Conservation (phyloP, 64 coral and sea anemone genomes). For the Platygyra sinensis region DNA sequence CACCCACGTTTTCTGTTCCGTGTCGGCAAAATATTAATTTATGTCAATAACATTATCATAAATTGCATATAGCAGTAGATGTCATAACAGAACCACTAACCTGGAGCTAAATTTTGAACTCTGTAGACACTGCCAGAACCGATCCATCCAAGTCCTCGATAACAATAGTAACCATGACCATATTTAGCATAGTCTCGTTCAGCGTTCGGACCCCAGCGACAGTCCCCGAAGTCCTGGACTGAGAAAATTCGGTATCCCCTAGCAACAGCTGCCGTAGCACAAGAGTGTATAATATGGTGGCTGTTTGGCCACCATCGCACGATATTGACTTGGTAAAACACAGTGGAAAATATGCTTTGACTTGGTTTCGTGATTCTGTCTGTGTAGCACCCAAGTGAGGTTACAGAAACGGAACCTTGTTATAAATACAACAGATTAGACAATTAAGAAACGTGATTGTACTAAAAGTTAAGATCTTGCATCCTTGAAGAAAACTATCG, state of each 20-base stretch:
- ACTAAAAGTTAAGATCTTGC: neutral
- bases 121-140: conserved; percentile 33
- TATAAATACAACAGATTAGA: neutral
- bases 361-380: neutral
- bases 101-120: neutral
- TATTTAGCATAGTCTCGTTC: conserved; percentile 20
- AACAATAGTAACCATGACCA: conserved; percentile 9
- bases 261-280: neutral
- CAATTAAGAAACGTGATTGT: neutral
- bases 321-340: neutral
- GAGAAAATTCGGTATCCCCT: conserved; percentile 35
- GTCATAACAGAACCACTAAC: neutral
- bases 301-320: conserved; percentile 10
- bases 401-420: neutral
- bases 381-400: conserved; percentile 14
- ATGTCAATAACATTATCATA: too few relatives aligned
- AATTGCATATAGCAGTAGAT: too few relatives aligned
- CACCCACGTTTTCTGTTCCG: too few relatives aligned
- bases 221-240: neutral
- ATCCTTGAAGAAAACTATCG: too few relatives aligned
- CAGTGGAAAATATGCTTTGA: neutral
- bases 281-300: neutral
- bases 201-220: conserved; percentile 36
- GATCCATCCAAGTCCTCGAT: conserved; percentile 14
- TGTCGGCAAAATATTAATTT: too few relatives aligned